Conservation (phyloP, 2,888 invertebrate species). For the Phortica okadai region DNA sequence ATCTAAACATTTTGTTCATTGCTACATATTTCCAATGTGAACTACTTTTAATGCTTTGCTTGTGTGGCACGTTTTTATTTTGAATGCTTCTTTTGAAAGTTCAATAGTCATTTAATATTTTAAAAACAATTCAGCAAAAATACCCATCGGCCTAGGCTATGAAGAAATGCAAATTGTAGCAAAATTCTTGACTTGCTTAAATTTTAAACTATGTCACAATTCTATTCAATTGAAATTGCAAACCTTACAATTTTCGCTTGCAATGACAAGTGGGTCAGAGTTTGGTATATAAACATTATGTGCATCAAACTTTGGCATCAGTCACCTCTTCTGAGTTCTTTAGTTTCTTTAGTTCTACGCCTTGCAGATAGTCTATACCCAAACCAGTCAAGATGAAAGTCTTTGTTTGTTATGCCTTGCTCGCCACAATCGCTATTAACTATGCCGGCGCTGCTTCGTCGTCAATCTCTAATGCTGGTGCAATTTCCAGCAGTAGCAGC, state of each 20-base stretch:
- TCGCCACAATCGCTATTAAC: slow-evolving; percentile 52
- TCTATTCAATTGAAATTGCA: not conserved
- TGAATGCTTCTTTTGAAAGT: too few relatives aligned
- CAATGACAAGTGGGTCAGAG: not conserved
- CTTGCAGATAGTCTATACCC: slow-evolving; percentile 33
- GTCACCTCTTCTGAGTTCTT: slow-evolving; percentile 56
- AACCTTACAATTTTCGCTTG: not conserved
- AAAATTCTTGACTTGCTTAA: not conserved
- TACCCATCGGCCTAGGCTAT: not conserved
- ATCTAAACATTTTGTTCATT: too few relatives aligned
- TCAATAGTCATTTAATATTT: not conserved
- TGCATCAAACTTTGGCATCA: slow-evolving; percentile 51
- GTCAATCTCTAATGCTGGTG: slow-evolving; percentile 46
- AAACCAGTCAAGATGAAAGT: slow-evolving; percentile 64
- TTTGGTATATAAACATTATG: slow-evolving; percentile 55
- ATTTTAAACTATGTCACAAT: not conserved
- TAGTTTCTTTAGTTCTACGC: slow-evolving; percentile 30
- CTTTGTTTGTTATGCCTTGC: slow-evolving; percentile 63
- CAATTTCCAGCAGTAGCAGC: slow-evolving; percentile 8
- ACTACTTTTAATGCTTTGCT: too few relatives aligned
- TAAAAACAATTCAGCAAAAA: not conserved
- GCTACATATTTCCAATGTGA: too few relatives aligned
- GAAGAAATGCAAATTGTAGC: not conserved
- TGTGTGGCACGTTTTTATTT: too few relatives aligned
- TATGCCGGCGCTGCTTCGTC: slow-evolving; percentile 47